A percentile compares a stretch with the other conserved stretches of the same genome.
phyloP scores from a whole-genome alignment of 2,888 invertebrate species.

The Prosopocoilus inquinatus region DNA sequence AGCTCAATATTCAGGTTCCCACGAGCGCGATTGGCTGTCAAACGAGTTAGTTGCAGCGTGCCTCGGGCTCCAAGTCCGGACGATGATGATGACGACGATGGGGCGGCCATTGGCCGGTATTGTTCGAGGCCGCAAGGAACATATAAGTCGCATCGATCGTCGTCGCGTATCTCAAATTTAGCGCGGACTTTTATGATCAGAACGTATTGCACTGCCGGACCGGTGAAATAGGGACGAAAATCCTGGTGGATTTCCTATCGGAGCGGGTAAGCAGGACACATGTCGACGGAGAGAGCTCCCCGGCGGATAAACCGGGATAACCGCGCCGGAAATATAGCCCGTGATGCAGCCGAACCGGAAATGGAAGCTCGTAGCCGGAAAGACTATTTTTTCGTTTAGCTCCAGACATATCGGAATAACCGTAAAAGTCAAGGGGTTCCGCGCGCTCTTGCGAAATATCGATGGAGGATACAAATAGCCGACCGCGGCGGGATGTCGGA shows the following conservation, averaged over 20 bases:
- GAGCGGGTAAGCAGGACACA: slow-evolving; percentile 59
- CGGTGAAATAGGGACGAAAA: slow-evolving; percentile 37
- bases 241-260: slow-evolving; percentile 39
- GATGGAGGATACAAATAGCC: slow-evolving; percentile 31
- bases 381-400: slow-evolving; percentile 22
- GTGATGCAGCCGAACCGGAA: slow-evolving; percentile 52
- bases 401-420: slow-evolving; percentile 39
- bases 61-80: slow-evolving; percentile 22
- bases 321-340: slow-evolving; percentile 57
- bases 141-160: slow-evolving; percentile 19
- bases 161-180: slow-evolving; percentile 35
- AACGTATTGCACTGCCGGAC: slow-evolving; percentile 38
- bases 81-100: slow-evolving; percentile 12
- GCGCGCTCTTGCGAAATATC: slow-evolving; percentile 30
- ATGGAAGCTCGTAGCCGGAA: slow-evolving; percentile 48
- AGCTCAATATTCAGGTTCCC: slow-evolving; percentile 21
- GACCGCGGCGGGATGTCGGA: slow-evolving; percentile 29
- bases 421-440: slow-evolving; percentile 37
- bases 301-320: slow-evolving; percentile 59
- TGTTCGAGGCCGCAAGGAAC: slow-evolving; percentile 17
- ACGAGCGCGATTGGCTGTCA: slow-evolving; percentile 29
- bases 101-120: slow-evolving; percentile 21
- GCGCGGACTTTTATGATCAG: slow-evolving; percentile 37
- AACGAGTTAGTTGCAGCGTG: slow-evolving; percentile 29
- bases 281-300: slow-evolving; percentile 57